These are phyloP conservation scores for Cyphomyrmex costatus DNA, from an alignment of 1,140 invertebrate genomes.

Conservation along the genomic window DNA sequence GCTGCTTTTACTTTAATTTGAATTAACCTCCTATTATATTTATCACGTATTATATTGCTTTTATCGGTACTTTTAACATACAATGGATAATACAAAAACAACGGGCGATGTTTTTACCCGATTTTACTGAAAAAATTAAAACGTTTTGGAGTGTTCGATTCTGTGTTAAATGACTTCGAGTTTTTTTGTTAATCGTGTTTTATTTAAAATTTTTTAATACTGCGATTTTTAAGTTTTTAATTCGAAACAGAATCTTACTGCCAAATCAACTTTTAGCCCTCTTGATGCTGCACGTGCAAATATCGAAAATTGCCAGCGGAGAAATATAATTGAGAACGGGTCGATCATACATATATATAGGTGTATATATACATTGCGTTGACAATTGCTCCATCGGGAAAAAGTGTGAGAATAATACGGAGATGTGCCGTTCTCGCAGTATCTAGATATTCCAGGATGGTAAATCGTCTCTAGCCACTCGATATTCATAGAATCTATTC, in stretches of 20 bases:
- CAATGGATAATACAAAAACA: background rate
- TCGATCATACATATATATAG: background rate
- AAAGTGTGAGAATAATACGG: conserved; percentile 6
- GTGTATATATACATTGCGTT: background rate
- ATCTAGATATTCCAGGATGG: background rate
- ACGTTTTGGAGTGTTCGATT: background rate
- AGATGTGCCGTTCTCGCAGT: background rate
- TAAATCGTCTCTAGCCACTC: conserved; percentile 27
- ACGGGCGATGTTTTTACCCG: background rate
- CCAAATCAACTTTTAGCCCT: background rate
- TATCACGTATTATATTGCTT: background rate
- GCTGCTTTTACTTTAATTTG: background rate
- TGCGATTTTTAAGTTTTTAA: background rate
- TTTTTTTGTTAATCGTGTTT: background rate
- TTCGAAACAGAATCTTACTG: background rate
- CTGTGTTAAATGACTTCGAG: background rate
- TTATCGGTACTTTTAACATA: background rate
- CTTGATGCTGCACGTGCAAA: background rate
- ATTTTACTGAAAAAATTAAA: background rate
- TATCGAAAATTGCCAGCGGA: background rate
- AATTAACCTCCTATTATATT: background rate
- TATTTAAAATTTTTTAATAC: background rate
- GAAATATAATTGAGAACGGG: conserved; percentile 17
- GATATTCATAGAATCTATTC: conserved; percentile 62
- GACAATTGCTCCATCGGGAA: conserved; percentile 4